Percentiles rank a stretch among this genome's conserved stretches.
phyloP scores from a whole-genome alignment of 2,797 vertebrate genomes.

The Myotis pilosus region DNA sequence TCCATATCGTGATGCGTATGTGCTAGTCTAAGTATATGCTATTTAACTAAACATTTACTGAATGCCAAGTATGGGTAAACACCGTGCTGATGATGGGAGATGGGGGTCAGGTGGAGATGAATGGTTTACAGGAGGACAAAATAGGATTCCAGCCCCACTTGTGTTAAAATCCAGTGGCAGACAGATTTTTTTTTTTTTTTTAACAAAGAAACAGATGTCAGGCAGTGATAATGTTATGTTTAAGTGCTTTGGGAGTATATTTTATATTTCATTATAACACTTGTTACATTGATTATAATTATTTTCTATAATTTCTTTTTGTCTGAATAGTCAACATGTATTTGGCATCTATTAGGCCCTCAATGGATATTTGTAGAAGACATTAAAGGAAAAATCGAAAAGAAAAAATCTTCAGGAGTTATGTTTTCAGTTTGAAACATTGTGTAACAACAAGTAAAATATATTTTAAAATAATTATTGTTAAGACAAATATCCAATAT shows the following conservation, averaged over 20 bases:
- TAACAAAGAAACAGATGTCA: neutral
- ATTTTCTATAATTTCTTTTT: neutral
- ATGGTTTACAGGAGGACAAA: neutral
- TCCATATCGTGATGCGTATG: neutral
- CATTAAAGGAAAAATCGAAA: neutral
- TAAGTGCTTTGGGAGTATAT: neutral
- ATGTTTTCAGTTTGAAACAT: neutral
- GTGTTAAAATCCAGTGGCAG: neutral
- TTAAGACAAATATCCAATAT: neutral
- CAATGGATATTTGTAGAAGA: neutral
- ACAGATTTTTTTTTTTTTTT: neutral
- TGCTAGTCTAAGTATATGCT: neutral
- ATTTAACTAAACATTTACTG: neutral
- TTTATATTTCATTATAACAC: neutral
- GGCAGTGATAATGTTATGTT: neutral
- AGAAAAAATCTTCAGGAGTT: neutral
- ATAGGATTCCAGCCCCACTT: neutral
- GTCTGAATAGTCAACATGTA: neutral
- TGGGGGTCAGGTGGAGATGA: accelerated
- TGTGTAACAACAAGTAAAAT: neutral
- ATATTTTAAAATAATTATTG: neutral
- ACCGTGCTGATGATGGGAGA: neutral
- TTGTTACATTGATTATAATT: neutral
- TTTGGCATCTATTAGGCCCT: neutral
- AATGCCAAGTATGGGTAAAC: neutral